Conservation (phyloP, 2,113 vertebrate genomes). For the Ranitomeya imitator region DNA sequence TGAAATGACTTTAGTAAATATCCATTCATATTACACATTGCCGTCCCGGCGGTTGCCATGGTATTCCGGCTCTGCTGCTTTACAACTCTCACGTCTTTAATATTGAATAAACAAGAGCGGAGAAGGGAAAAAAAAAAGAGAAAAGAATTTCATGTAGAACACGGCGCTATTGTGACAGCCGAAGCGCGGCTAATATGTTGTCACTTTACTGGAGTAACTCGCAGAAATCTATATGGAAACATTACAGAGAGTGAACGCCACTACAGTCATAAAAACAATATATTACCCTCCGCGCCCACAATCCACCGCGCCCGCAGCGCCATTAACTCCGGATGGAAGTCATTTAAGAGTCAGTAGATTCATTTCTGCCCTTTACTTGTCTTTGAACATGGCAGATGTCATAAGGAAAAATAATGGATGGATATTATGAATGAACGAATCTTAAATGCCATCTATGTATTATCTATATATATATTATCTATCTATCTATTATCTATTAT, state of each 20-base stretch:
- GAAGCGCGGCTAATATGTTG: conserved; percentile 62
- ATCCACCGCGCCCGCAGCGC: not conserved
- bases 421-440: not conserved
- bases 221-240: conserved; percentile 10
- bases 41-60: conserved; percentile 84
- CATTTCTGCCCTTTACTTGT: not conserved
- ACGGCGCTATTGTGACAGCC: conserved; percentile 58
- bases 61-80: conserved; percentile 76
- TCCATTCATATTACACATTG: conserved; percentile 83
- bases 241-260: not conserved
- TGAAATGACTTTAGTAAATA: conserved; percentile 84
- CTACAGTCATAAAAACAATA: not conserved
- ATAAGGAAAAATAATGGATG: not conserved
- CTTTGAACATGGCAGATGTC: not conserved
- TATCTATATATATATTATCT: not conserved
- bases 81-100: conserved; percentile 69
- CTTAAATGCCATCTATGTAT: not conserved
- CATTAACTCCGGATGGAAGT: conserved; percentile 5
- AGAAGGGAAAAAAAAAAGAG: conserved; percentile 11
- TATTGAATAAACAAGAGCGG: conserved; percentile 66
- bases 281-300: not conserved
- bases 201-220: conserved; percentile 5
- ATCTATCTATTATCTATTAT: not conserved
- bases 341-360: not conserved
- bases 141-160: conserved; percentile 61